These are phyloP conservation scores for Trachelipus rathkii DNA, from an alignment of 1,140 invertebrate genomes.

Conservation along the genomic window DNA sequence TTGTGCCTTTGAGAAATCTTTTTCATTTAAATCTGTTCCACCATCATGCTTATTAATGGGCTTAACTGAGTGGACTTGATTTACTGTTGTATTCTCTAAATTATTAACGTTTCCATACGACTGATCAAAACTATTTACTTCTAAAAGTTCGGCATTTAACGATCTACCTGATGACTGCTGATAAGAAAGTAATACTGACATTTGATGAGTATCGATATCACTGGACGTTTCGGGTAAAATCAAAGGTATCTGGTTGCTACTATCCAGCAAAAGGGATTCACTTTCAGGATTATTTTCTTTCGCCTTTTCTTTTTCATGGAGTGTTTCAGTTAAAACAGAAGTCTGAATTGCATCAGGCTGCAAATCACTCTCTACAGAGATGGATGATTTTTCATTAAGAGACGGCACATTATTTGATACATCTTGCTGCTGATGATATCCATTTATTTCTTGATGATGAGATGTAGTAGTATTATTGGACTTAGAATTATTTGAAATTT, in stretches of 20 bases:
- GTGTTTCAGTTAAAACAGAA: background rate
- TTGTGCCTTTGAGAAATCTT: background rate
- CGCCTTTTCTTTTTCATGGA: background rate
- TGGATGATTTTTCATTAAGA: background rate
- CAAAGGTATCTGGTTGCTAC: background rate
- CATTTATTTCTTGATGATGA: background rate
- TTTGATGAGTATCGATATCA: background rate
- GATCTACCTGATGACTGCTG: background rate
- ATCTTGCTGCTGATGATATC: background rate
- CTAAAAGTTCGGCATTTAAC: background rate
- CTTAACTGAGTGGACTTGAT: background rate
- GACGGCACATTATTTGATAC: no score
- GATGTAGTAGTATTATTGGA: background rate
- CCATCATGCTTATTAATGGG: background rate
- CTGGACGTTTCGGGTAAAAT: background rate
- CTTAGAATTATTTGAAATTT: background rate
- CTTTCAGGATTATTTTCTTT: background rate
- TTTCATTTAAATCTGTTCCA: no score
- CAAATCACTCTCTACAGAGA: background rate
- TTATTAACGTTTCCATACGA: background rate
- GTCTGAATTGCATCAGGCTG: background rate
- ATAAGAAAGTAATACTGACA: background rate
- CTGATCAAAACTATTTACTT: background rate
- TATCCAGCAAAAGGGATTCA: background rate
- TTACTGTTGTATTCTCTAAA: background rate